Conservation (phyloP, 2,888 invertebrate genomes). For the Scaeva pyrastri region DNA sequence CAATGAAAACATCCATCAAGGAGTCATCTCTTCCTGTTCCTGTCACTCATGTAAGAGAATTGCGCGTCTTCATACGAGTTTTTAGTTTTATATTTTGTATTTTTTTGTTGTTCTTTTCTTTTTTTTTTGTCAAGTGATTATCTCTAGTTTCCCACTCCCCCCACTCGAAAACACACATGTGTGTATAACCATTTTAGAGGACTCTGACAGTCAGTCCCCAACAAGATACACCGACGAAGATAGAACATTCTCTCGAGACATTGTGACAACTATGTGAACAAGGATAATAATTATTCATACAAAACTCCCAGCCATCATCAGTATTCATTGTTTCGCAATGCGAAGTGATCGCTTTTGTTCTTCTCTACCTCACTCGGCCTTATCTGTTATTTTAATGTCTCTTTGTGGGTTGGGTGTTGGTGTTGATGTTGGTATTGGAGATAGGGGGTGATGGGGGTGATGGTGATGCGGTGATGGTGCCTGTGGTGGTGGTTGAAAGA, state of each 20-base stretch:
- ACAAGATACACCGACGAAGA: constrained; percentile 54
- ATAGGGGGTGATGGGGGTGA: too few relatives aligned
- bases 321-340: constrained; percentile 71
- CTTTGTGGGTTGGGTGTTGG: neutral
- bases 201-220: constrained; percentile 24
- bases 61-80: constrained; percentile 60
- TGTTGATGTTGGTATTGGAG: too few relatives aligned
- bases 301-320: constrained; percentile 73
- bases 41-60: constrained; percentile 67
- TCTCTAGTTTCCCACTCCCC: neutral
- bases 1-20: constrained; percentile 74
- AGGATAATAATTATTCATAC: constrained; percentile 75
- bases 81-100: neutral
- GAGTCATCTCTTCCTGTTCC: constrained; percentile 37
- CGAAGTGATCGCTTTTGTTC: constrained; percentile 68
- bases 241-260: constrained; percentile 70
- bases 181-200: constrained; percentile 31
- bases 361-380: constrained; percentile 1
- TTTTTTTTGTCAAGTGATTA: constrained; percentile 6
- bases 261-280: constrained; percentile 73
- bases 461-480: neutral
- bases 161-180: constrained; percentile 22
- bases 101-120: too few relatives aligned
- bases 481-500: neutral
- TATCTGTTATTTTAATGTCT: constrained; percentile 3